Evolutionary conservation across 2,113 vertebrate genomes (phyloP).

Genomic region (Bufo gargarizans): DNA sequence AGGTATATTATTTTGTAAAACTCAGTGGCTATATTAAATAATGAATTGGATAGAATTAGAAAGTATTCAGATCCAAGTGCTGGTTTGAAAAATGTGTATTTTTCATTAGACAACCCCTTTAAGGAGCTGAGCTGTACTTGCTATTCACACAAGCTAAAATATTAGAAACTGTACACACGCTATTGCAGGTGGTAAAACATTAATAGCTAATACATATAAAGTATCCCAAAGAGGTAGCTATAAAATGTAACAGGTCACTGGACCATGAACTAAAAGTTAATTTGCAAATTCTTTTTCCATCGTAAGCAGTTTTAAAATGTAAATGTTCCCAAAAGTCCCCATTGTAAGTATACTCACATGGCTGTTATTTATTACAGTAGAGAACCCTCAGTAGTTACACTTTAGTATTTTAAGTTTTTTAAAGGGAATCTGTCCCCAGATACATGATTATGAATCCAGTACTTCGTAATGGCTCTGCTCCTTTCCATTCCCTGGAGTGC

Average conservation of each 20-base stretch:
- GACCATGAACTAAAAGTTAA: constrained; percentile 6
- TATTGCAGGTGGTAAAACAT: constrained; percentile 4
- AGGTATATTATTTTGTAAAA: too few species aligned
- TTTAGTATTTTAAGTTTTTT: background rate
- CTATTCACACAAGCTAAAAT: background rate
- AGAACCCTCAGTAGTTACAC: background rate
- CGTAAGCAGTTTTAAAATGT: background rate
- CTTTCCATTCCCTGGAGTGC: too few species aligned
- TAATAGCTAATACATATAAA: constrained; percentile 21
- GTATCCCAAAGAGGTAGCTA: background rate
- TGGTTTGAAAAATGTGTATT: too few species aligned
- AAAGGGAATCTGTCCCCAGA: too few species aligned
- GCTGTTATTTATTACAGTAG: background rate
- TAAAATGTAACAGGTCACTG: constrained; percentile 30
- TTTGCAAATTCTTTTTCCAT: background rate
- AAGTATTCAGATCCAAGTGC: too few species aligned
- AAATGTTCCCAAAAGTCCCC: background rate
- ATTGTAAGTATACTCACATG: background rate
- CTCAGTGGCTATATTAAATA: too few species aligned
- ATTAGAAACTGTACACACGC: background rate
- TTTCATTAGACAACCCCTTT: too few species aligned
- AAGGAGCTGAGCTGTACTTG: background rate
- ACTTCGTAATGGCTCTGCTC: too few species aligned
- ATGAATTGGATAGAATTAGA: too few species aligned
- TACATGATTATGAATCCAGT: too few species aligned